Conservation (phyloP, 1,140 invertebrate genomes). For the Drosophila sucinea region DNA sequence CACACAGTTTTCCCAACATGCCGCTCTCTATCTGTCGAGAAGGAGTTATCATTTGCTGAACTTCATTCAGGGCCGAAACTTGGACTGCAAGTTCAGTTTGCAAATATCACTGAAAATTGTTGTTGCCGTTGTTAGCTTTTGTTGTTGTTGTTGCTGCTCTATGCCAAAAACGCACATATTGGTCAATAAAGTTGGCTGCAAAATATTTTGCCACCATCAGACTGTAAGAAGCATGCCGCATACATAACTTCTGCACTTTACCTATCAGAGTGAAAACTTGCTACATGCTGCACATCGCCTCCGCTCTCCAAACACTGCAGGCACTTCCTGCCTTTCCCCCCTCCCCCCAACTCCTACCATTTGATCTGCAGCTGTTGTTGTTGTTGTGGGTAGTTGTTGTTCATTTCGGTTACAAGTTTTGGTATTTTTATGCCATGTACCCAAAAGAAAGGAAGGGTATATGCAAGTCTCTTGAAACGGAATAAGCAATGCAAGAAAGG, state of each 20-base stretch:
- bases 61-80: background rate
- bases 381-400: slow-evolving; percentile 35
- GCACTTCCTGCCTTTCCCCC: background rate
- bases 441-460: background rate
- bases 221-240: too few relatives aligned
- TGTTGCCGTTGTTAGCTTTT: background rate
- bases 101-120: slow-evolving; percentile 2
- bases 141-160: background rate
- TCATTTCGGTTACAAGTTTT: slow-evolving; percentile 30
- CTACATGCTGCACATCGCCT: slow-evolving; percentile 11
- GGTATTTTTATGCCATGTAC: background rate
- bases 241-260: slow-evolving; percentile 60
- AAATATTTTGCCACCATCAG: slow-evolving; percentile 58
- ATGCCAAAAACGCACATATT: slow-evolving; percentile 58
- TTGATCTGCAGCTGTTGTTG: background rate
- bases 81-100: slow-evolving; percentile 32
- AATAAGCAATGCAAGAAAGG: too few relatives aligned
- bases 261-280: slow-evolving; percentile 47
- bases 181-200: slow-evolving; percentile 71
- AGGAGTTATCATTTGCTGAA: slow-evolving; percentile 11
- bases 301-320: too few relatives aligned
- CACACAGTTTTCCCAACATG: slow-evolving; percentile 2
- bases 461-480: background rate
- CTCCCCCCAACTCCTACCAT: background rate
- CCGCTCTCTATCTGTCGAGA: background rate